Evolutionary conservation across 2,888 invertebrate species (phyloP).

Genomic region (Seira ritae): DNA sequence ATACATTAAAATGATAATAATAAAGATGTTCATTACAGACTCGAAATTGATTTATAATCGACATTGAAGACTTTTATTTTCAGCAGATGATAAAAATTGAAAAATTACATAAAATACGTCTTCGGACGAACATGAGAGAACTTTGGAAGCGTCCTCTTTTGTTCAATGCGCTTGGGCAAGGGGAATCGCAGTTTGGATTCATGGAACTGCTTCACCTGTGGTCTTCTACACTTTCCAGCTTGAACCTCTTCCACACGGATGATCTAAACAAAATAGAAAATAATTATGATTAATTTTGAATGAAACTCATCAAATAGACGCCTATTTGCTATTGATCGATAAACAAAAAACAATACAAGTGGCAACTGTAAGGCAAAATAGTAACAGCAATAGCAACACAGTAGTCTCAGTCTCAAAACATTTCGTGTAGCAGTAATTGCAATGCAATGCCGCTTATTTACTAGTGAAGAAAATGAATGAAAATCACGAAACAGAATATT

Average conservation of each 20-base stretch:
- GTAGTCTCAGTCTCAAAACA: too few species aligned
- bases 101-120: slow-evolving; percentile 83
- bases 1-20: too few species aligned
- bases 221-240: slow-evolving; percentile 92
- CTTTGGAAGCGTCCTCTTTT: slow-evolving; percentile 87
- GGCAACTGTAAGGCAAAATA: too few species aligned
- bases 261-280: slow-evolving; percentile 81
- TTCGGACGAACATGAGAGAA: slow-evolving; percentile 90
- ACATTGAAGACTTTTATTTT: slow-evolving; percentile 58
- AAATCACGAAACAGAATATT: too few species aligned
- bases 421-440: too few species aligned
- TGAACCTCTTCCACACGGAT: slow-evolving; percentile 96
- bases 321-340: neutral
- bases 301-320: neutral
- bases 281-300: neutral
- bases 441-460: too few species aligned
- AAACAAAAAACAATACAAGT: neutral
- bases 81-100: slow-evolving; percentile 52
- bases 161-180: slow-evolving; percentile 91
- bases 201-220: slow-evolving; percentile 98
- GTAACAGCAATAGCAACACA: too few species aligned
- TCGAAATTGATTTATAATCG: slow-evolving; percentile 19
- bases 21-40: too few species aligned
- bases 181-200: slow-evolving; percentile 98
- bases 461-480: too few species aligned